Percentiles rank a stretch among this genome's conserved stretches.
Evolutionary conservation across 2,113 vertebrate genomes (phyloP).

Genomic region (Thryonomys swinderianus): DNA sequence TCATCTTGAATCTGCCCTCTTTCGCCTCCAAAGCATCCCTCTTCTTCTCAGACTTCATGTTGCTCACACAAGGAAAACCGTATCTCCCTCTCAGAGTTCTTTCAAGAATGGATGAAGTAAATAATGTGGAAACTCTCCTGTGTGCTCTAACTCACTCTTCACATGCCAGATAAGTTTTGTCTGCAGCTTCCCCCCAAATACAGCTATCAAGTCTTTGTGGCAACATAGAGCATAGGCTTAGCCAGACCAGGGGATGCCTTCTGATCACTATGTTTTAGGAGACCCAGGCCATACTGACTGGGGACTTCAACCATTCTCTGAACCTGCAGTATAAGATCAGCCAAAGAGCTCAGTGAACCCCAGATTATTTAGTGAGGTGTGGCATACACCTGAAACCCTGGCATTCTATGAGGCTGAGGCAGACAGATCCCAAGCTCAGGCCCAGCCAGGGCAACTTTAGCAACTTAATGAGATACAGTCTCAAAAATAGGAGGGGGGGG

Average conservation of each 20-base stretch:
- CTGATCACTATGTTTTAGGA: neutral
- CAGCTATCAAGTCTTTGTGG: constrained; percentile 8
- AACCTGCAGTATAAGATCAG: neutral
- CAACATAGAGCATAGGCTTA: neutral
- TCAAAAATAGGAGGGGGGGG: neutral
- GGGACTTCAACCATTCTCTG: neutral
- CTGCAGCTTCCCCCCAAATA: neutral
- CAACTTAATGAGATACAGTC: neutral
- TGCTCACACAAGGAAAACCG: neutral
- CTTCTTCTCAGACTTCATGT: neutral
- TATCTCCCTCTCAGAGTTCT: neutral
- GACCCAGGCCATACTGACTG: neutral
- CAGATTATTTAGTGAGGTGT: neutral
- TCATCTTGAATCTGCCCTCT: neutral
- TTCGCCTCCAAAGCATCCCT: neutral
- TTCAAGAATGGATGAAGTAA: neutral
- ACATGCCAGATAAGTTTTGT: neutral
- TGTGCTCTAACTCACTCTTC: neutral
- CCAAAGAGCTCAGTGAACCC: neutral
- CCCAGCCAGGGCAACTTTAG: neutral
- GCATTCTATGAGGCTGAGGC: neutral
- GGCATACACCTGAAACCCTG: neutral
- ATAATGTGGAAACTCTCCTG: neutral
- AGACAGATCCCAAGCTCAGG: neutral
- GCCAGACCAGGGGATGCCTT: neutral